Percentiles rank a stretch among this genome's conserved stretches.
phyloP scores from a whole-genome alignment of 2,113 vertebrate species.

The Carettochelys insculpta region DNA sequence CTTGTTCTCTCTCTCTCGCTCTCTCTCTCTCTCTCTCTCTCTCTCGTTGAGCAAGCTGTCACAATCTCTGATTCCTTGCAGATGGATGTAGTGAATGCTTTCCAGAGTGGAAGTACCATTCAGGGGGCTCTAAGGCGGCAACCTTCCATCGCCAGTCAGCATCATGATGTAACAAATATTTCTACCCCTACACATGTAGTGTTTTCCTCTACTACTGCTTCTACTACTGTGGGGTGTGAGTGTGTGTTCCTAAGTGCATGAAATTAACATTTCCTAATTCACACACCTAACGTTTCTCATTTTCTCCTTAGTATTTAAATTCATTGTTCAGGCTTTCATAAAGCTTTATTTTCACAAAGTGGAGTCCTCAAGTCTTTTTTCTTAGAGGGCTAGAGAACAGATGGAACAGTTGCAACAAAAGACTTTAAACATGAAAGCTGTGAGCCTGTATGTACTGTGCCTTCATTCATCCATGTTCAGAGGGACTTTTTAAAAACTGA shows the following conservation, averaged over 20 bases:
- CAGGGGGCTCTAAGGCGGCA: slow-evolving; percentile 99
- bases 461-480: slow-evolving; percentile 62
- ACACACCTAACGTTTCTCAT: slow-evolving; percentile 89
- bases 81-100: slow-evolving; percentile 99
- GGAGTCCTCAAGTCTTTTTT: slow-evolving; percentile 83
- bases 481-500: slow-evolving; percentile 49
- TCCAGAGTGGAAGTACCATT: slow-evolving; percentile 99
- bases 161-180: slow-evolving; percentile 99
- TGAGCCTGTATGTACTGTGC: slow-evolving; percentile 84
- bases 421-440: slow-evolving; percentile 73
- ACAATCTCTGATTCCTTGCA: slow-evolving; percentile 99
- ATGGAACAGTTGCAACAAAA: slow-evolving; percentile 76
- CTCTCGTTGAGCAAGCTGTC: slow-evolving; percentile 94
- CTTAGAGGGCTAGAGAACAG: slow-evolving; percentile 78
- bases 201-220: slow-evolving; percentile 99
- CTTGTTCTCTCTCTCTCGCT: too few relatives aligned
- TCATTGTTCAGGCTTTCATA: slow-evolving; percentile 91
- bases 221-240: slow-evolving; percentile 99
- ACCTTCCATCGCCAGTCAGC: slow-evolving; percentile 99
- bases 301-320: slow-evolving; percentile 88
- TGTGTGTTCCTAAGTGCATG: slow-evolving; percentile 99
- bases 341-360: slow-evolving; percentile 90
- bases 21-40: slow-evolving; percentile 80
- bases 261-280: slow-evolving; percentile 96
- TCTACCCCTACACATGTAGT: slow-evolving; percentile 99